A percentile compares a stretch with the other conserved stretches of the same genome.
These are phyloP conservation scores for Halichoerus grypus DNA, from an alignment of 2,113 vertebrate genomes.

Conservation along the genomic window DNA sequence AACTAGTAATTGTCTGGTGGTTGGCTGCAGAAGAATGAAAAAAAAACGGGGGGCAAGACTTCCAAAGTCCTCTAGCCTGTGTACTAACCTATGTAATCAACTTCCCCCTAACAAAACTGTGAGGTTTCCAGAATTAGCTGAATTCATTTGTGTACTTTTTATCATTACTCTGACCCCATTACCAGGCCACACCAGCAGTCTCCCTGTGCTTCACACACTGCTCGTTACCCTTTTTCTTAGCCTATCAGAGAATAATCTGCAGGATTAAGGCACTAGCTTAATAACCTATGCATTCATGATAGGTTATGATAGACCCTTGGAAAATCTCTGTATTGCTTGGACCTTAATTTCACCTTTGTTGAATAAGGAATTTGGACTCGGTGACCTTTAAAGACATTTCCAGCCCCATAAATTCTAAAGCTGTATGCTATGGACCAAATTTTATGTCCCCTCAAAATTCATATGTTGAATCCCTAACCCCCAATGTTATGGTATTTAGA, in stretches of 20 bases:
- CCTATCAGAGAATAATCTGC: neutral
- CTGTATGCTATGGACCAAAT: neutral
- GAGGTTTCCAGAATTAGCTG: neutral
- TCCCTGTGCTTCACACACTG: neutral
- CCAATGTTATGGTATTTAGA: neutral
- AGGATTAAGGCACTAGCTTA: neutral
- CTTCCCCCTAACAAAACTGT: neutral
- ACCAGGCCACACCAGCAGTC: neutral
- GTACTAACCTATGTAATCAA: neutral
- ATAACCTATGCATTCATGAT: neutral
- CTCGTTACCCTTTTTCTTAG: neutral
- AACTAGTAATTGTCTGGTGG: conserved; percentile 24
- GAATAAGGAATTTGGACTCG: conserved; percentile 9
- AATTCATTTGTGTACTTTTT: neutral
- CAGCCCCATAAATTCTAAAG: neutral
- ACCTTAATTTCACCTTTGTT: neutral
- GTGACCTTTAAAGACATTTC: neutral
- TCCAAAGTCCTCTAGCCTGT: neutral
- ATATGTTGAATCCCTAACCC: neutral
- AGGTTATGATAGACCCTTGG: neutral
- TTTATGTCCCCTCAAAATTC: neutral
- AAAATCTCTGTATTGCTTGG: neutral
- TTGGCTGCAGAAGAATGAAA: conserved; percentile 32
- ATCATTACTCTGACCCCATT: neutral
- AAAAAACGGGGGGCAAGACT: neutral